Base-by-base conservation (phyloP, 2,797 vertebrate genomes). In the Rhinatrema bivittatum region DNA sequence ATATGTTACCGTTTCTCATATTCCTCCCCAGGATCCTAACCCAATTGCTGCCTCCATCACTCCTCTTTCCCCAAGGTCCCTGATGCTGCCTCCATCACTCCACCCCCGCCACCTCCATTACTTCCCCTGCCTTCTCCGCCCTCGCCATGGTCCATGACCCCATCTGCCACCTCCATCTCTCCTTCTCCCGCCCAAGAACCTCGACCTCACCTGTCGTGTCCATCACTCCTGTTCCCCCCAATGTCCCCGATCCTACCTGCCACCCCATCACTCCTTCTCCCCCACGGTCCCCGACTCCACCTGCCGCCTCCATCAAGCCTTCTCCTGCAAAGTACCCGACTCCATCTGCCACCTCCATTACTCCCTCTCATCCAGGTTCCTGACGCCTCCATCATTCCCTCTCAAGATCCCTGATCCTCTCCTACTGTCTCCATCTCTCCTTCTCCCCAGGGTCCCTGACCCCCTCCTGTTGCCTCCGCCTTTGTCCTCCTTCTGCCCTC, bases 331-430 rank as follows among this genome's bases (percentile, higher is more conserved):
- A 9, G 7, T 1, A 15, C 29, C 26, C 25, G 10, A 32, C 24
- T 12, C 9, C 1, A 3, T 4, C 5, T 15, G 20, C n/a, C 2
- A 7, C 17, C 2, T n/a, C n/a, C n/a, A n/a, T n/a, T n/a, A n/a
- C 13, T 2, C 9, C 7, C 22, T 6, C 5, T 5, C 3, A 2
- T 20, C 15, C 9, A 20, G n/a, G n/a, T n/a, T n/a, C 20, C 5
- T 12, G 10, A 9, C 10, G 10, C 4, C 16, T 2, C 1, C n/a
- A 4, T 21, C 6, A 9, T 5, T 6, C 9, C 18, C 6, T 3
- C n/a, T n/a, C n/a, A 7, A 17, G 8, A 10, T 2, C 17, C 10
- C 31, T 16, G 7, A 10, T 31, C n/a, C 10, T 11, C 10, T 3
- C 12, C 7, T 9, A 14, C 10, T 7, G 6, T 6, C 11, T 6